A percentile compares a stretch with the other conserved stretches of the same genome.
phyloP scores from a whole-genome alignment of 2,888 invertebrate genomes.

The Chirona hameri region DNA sequence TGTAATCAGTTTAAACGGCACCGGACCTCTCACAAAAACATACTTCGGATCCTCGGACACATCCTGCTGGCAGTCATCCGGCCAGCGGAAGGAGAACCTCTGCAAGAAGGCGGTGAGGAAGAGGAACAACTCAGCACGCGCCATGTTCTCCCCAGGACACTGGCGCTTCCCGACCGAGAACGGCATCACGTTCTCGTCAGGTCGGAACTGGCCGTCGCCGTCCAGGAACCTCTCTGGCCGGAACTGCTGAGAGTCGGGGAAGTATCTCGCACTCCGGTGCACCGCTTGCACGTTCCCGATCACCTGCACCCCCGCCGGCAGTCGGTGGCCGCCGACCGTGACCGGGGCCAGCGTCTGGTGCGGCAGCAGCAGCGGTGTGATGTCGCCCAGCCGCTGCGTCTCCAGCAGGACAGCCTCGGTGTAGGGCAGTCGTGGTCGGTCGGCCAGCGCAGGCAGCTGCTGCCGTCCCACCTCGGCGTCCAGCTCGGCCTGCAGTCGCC shows the following conservation, averaged over 20 bases:
- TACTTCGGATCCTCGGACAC: background rate
- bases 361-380: background rate
- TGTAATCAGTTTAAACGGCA: too few relatives aligned
- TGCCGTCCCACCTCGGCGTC: background rate
- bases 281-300: background rate
- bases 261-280: background rate
- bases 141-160: slow-evolving; percentile 35
- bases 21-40: too few relatives aligned
- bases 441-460: background rate
- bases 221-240: slow-evolving; percentile 3
- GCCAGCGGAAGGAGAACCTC: slow-evolving; percentile 32
- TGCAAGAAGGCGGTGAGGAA: slow-evolving; percentile 32
- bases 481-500: background rate
- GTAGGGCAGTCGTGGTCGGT: slow-evolving; percentile 25
- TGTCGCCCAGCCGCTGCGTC: background rate
- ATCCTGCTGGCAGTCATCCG: slow-evolving; percentile 28
- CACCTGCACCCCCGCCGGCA: slow-evolving; percentile 2
- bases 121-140: slow-evolving; percentile 35
- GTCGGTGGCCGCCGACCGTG: slow-evolving; percentile 1
- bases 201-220: background rate
- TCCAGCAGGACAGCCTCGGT: slow-evolving; percentile 30
- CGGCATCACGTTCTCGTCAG: background rate
- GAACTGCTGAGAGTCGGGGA: background rate
- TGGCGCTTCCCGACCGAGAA: background rate
- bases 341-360: background rate